A percentile compares a stretch with the other conserved stretches of the same genome.
Evolutionary conservation across 2,888 invertebrate genomes (phyloP).

Genomic region (Chaitophorus viminalis): DNA sequence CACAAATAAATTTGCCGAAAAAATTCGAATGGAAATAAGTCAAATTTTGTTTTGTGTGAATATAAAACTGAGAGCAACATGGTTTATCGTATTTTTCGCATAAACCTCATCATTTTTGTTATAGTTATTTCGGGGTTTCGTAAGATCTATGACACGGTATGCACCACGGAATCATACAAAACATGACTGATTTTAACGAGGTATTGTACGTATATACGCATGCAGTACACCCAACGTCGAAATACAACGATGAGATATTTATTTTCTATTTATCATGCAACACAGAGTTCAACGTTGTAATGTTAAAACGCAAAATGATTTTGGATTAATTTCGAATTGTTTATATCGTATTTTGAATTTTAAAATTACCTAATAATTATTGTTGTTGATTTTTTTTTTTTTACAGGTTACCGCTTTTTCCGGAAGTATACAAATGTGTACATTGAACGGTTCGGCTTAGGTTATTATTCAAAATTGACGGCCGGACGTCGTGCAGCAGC

Average conservation of each 20-base stretch:
- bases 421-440: too few species aligned
- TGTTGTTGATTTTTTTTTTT: too few species aligned
- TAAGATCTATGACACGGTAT: not conserved
- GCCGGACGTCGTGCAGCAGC: too few species aligned
- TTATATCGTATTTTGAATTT: too few species aligned
- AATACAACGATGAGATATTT: conserved; percentile 6
- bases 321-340: too few species aligned
- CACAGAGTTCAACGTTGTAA: not conserved
- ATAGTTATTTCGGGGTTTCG: not conserved
- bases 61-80: not conserved
- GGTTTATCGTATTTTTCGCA: conserved; percentile 14
- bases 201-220: not conserved
- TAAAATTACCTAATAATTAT: too few species aligned
- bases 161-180: not conserved
- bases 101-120: not conserved
- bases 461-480: too few species aligned
- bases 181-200: conserved; percentile 11
- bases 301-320: too few species aligned
- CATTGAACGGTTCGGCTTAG: too few species aligned
- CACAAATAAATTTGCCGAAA: not conserved
- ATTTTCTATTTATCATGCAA: not conserved
- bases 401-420: too few species aligned
- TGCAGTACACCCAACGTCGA: too few species aligned
- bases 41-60: conserved; percentile 12
- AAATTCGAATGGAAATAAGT: not conserved